phyloP scores from a whole-genome alignment of 2,797 vertebrate genomes.

The Aratinga solstitialis region DNA sequence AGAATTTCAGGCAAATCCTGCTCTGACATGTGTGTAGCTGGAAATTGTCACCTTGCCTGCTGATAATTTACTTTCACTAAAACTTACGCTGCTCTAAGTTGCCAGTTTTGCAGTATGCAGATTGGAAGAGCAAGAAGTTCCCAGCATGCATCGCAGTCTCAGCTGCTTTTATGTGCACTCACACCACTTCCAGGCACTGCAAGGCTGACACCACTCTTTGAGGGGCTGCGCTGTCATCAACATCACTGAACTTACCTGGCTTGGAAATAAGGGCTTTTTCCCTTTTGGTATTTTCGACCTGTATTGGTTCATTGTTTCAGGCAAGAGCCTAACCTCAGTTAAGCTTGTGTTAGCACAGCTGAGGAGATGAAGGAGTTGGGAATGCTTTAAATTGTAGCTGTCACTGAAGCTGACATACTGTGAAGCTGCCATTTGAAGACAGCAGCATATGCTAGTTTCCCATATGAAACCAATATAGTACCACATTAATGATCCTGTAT shows the following conservation, averaged over 20 bases:
- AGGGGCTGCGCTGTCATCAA: neutral
- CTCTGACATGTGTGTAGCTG: neutral
- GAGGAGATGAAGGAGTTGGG: neutral
- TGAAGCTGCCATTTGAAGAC: neutral
- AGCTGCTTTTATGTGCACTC: neutral
- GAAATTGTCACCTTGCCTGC: neutral
- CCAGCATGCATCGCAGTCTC: fast-evolving
- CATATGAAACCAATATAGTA: neutral
- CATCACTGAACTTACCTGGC: neutral
- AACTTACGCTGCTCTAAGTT: neutral
- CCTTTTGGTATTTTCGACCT: neutral
- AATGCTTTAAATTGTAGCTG: neutral
- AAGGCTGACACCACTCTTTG: neutral
- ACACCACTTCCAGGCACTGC: neutral
- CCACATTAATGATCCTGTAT: neutral
- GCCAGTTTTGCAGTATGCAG: neutral
- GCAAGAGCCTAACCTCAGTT: neutral
- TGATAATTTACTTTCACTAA: neutral
- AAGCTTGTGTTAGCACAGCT: neutral
- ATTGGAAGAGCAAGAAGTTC: neutral
- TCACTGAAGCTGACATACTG: neutral
- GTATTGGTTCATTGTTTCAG: neutral
- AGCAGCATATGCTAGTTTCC: neutral
- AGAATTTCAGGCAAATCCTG: neutral
- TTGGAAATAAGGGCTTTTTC: neutral